These are phyloP conservation scores for Pleuronectes platessa DNA, from an alignment of 2,113 vertebrate species.

Conservation along the genomic window DNA sequence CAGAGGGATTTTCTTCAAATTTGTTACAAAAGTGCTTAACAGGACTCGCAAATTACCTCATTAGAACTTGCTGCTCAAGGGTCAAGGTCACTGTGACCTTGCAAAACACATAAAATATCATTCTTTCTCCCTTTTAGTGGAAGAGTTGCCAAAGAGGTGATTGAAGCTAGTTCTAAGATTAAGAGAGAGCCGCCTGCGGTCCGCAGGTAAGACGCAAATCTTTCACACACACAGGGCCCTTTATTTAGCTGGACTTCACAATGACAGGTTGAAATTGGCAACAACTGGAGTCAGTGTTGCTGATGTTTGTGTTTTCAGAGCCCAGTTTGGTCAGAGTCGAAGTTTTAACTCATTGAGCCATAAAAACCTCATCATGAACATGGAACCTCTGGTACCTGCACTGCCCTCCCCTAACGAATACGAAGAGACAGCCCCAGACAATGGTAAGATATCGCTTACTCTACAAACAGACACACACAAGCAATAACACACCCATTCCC, in stretches of 20 bases:
- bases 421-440: constrained; percentile 83
- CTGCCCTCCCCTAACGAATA: constrained; percentile 89
- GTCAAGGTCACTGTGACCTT: no score
- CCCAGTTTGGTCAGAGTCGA: constrained; percentile 90
- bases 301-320: constrained; percentile 81
- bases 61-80: no score
- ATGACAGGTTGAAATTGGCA: not conserved
- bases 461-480: constrained; percentile 10
- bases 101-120: no score
- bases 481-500: constrained; percentile 10
- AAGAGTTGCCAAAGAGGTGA: constrained; percentile 97
- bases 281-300: not conserved
- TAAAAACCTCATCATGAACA: constrained; percentile 98
- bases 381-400: constrained; percentile 93
- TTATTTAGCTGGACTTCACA: no score
- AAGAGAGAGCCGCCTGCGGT: constrained; percentile 94
- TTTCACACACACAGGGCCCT: not conserved
- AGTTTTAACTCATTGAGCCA: constrained; percentile 93
- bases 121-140: constrained; percentile 81
- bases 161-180: constrained; percentile 97
- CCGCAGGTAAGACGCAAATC: constrained; percentile 83
- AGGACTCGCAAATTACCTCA: no score
- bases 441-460: constrained; percentile 80
- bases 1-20: no score
- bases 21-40: no score